Base-by-base conservation (phyloP, 2,888 invertebrate species). In the Sesamia inferens region DNA sequence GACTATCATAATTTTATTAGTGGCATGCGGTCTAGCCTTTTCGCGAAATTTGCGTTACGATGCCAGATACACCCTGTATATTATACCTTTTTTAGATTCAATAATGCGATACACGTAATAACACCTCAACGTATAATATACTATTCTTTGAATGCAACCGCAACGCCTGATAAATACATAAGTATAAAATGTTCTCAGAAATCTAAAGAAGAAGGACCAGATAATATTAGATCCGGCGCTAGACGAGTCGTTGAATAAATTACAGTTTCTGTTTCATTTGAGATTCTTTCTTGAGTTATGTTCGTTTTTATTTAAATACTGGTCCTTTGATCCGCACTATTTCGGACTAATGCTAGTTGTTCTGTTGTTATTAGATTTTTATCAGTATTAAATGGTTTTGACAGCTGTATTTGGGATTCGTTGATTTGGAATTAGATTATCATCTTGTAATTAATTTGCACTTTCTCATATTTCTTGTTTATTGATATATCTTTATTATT, bases 161-260 rank as follows among this genome's bases (percentile, higher is more conserved):
- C 71, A 70, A 57, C 63, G 13, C 61, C 16, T 31, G 11, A 24
- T 76, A 68, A 24, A 57, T 76, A 68, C 54, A 10, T 31, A 79
- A 63, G 65, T 62, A 44, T 65, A 65, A 24, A 74, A 67, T 77
- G 74, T 86, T 85, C 85, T 74, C 0, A 66, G 85, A 85, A 88
- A 61, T 67, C 47, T 39, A n/a, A 78, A 76, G 71, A 82, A 85
- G 82, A 82, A 74, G 59, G 58, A 75, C 44, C 68, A 77, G 69
- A 79, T 74, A 79, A 83, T 82, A 83, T 81, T 70, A 83, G 71
- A 82, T 75, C 82, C 79, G 86, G 83, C 85, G 86, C 85, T 86
- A 78, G 76, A 74, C 76, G 76, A 76, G 63, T 88, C 88, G 89
- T 90, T 91, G 92, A 90, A 92, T 92, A 90, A 83, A 92, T 92